Conservation (phyloP, 2,797 vertebrate genomes). For the Poeciliopsis infans region DNA sequence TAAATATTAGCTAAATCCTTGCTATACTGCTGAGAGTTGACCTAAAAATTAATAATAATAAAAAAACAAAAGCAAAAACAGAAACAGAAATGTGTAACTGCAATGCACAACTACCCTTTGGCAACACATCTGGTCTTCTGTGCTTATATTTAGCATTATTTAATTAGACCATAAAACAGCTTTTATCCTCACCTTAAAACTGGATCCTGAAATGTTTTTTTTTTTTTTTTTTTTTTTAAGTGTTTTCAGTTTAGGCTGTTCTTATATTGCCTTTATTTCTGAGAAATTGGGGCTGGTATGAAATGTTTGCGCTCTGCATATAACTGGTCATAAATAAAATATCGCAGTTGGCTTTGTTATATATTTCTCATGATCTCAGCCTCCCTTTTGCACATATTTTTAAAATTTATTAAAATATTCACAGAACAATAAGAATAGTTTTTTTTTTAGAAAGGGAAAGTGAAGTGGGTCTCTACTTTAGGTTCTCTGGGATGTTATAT, state of each 20-base stretch:
- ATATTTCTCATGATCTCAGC: background rate
- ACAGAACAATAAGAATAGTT: slow-evolving; percentile 3
- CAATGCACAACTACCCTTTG: slow-evolving; percentile 36
- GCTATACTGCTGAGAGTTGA: slow-evolving; percentile 62
- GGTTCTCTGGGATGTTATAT: background rate
- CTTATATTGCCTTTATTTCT: background rate
- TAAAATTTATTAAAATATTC: background rate
- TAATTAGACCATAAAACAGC: slow-evolving; percentile 31
- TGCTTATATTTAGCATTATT: slow-evolving; percentile 40
- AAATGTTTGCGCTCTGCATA: slow-evolving; percentile 17
- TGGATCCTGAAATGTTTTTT: background rate
- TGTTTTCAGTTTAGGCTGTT: slow-evolving; percentile 15
- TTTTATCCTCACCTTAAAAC: slow-evolving; percentile 8
- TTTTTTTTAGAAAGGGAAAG: background rate
- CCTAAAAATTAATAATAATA: slow-evolving; percentile 44
- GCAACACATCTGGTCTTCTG: slow-evolving; percentile 34
- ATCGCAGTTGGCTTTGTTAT: slow-evolving; percentile 33
- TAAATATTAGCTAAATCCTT: slow-evolving; percentile 73
- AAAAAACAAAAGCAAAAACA: background rate
- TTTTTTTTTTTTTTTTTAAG: background rate
- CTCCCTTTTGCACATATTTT: slow-evolving; percentile 11
- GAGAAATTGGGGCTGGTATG: slow-evolving; percentile 9
- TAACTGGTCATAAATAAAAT: slow-evolving; percentile 47
- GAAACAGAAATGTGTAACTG: slow-evolving; percentile 43
- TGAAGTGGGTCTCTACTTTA: background rate